phyloP scores from a whole-genome alignment of 2,888 invertebrate species.

The Mystacides longicornis region DNA sequence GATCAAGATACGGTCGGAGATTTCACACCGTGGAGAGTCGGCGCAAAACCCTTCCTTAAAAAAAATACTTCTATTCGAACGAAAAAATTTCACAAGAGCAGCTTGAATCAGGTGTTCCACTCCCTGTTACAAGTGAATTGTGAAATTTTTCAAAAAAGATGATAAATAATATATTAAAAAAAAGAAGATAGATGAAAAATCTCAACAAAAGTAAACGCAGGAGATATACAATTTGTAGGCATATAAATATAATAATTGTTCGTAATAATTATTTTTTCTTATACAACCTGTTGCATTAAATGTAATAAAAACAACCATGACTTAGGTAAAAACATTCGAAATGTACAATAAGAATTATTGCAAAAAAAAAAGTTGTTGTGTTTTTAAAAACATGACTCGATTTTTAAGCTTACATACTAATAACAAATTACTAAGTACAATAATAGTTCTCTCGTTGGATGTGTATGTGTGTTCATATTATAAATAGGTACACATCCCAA shows the following conservation, averaged over 20 bases:
- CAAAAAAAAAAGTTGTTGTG: no score
- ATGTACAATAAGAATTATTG: no score
- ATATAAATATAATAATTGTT: neutral
- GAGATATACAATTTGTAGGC: no score
- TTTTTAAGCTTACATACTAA: no score
- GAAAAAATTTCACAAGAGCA: neutral
- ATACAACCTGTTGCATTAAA: neutral
- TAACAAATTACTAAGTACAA: no score
- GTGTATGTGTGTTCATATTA: no score
- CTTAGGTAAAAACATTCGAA: no score
- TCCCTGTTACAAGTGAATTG: constrained; percentile 10
- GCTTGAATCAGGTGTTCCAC: constrained; percentile 21
- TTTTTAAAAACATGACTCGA: no score
- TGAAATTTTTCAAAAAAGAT: neutral
- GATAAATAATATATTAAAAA: neutral
- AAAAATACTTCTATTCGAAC: neutral
- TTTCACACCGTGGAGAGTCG: neutral
- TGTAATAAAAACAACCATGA: no score
- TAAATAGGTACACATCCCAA: no score
- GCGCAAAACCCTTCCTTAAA: neutral
- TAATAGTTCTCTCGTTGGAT: no score
- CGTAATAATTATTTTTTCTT: neutral
- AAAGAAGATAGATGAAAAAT: neutral
- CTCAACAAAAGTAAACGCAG: neutral
- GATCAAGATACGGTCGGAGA: neutral